Evolutionary conservation across 2,113 vertebrate species (phyloP).

Genomic region (Petrocephalus zakoni): DNA sequence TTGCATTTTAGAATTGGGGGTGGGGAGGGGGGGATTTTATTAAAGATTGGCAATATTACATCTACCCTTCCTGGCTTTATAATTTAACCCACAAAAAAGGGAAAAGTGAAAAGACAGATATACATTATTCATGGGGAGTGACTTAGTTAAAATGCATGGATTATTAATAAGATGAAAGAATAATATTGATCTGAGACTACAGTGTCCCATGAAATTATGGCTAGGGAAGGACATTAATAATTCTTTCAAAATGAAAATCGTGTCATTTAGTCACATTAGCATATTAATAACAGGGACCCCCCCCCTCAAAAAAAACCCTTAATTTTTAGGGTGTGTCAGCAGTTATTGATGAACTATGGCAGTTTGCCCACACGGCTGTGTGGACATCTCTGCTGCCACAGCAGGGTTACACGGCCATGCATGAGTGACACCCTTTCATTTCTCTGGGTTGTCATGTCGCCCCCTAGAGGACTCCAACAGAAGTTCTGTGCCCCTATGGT

Average conservation of each 20-base stretch:
- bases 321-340: background rate
- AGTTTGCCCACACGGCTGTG: background rate
- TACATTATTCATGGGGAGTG: constrained; percentile 27
- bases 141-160: constrained; percentile 30
- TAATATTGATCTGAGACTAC: constrained; percentile 30
- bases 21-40: background rate
- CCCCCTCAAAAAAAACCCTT: background rate
- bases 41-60: constrained; percentile 12
- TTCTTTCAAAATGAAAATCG: constrained; percentile 21
- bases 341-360: background rate
- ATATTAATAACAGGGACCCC: constrained; percentile 25
- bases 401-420: background rate
- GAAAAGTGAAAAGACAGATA: constrained; percentile 24
- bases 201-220: constrained; percentile 16
- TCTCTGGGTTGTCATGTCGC: background rate
- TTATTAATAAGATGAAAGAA: constrained; percentile 34
- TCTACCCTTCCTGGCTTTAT: constrained; percentile 11
- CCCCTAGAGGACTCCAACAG: background rate
- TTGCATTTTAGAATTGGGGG: background rate
- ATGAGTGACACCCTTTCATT: background rate
- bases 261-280: constrained; percentile 22
- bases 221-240: constrained; percentile 12
- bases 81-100: constrained; percentile 28
- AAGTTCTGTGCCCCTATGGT: background rate
- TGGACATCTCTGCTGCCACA: background rate